A percentile compares a stretch with the other conserved stretches of the same genome.
These are phyloP conservation scores for Hemithea aestivaria DNA, from an alignment of 2,888 invertebrate species.

Conservation along the genomic window DNA sequence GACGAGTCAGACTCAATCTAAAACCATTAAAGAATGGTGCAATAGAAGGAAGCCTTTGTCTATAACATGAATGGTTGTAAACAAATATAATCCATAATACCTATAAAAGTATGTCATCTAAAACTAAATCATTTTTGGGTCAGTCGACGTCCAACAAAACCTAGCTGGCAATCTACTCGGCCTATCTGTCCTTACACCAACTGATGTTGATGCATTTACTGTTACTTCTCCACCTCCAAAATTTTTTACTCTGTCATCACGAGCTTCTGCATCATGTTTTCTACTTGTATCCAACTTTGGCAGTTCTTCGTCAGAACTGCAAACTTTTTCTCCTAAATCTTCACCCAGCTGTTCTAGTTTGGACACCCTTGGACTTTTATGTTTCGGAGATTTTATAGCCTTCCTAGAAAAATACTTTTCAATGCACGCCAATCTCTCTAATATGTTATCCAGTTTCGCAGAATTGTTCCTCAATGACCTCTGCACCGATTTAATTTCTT, in stretches of 20 bases:
- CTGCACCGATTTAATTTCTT: slow-evolving; percentile 41
- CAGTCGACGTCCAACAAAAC: slow-evolving; percentile 72
- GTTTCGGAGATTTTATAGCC: slow-evolving; percentile 10
- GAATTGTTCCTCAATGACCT: slow-evolving; percentile 41
- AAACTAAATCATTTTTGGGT: slow-evolving; percentile 35
- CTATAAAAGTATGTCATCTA: slow-evolving; percentile 1
- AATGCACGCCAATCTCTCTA: slow-evolving; percentile 49
- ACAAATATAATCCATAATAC: too few relatives aligned
- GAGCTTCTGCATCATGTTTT: slow-evolving; percentile 21
- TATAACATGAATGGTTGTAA: too few relatives aligned
- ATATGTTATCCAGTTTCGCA: slow-evolving; percentile 50
- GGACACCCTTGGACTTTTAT: slow-evolving; percentile 37
- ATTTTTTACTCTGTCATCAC: slow-evolving; percentile 23
- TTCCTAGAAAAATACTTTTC: slow-evolving; percentile 42
- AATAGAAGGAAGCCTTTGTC: too few relatives aligned
- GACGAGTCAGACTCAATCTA: too few relatives aligned
- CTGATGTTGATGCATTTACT: slow-evolving; percentile 23
- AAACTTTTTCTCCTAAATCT: slow-evolving; percentile 46
- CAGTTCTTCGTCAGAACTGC: slow-evolving; percentile 49
- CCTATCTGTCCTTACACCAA: slow-evolving; percentile 42
- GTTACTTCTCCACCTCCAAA: slow-evolving; percentile 44
- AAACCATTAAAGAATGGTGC: too few relatives aligned
- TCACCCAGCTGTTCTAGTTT: slow-evolving; percentile 53
- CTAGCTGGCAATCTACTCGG: slow-evolving; percentile 52
- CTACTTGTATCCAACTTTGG: slow-evolving; percentile 33